phyloP scores from a whole-genome alignment of 2,113 vertebrate genomes.

The Tragelaphus scriptus region DNA sequence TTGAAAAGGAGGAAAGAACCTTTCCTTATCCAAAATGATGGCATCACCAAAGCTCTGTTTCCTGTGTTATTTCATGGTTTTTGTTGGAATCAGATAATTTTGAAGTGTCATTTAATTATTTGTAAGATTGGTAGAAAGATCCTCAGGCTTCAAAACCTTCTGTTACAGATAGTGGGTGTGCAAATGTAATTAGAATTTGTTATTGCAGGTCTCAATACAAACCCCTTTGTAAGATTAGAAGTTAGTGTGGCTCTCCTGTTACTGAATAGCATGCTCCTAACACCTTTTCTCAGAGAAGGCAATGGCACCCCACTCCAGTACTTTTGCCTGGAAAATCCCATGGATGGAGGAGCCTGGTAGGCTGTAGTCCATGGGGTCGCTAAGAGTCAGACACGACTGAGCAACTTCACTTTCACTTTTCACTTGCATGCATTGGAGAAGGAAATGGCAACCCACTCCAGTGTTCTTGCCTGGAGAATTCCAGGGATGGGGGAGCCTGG shows the following conservation, averaged over 20 bases:
- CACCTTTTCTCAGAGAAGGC: background rate
- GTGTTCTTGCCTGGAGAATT: too few relatives aligned
- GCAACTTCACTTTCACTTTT: too few relatives aligned
- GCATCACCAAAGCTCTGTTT: background rate
- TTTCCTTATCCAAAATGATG: background rate
- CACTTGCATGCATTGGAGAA: too few relatives aligned
- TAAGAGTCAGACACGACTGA: too few relatives aligned
- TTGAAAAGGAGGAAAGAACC: background rate
- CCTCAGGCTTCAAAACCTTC: background rate
- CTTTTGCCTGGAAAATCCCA: too few relatives aligned
- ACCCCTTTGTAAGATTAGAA: background rate
- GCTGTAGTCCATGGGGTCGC: too few relatives aligned
- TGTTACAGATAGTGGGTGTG: accelerated
- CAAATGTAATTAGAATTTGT: background rate
- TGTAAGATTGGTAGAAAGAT: background rate
- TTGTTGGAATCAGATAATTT: background rate
- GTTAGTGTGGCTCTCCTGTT: background rate
- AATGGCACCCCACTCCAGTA: too few relatives aligned
- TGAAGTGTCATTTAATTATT: background rate
- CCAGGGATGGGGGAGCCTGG: too few relatives aligned
- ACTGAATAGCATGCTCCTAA: background rate
- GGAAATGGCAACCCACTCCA: too few relatives aligned
- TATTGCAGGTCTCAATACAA: background rate
- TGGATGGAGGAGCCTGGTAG: too few relatives aligned
- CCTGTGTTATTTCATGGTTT: background rate